phyloP scores from a whole-genome alignment of 1,140 invertebrate genomes.

The Brachionus rotundiformis region DNA sequence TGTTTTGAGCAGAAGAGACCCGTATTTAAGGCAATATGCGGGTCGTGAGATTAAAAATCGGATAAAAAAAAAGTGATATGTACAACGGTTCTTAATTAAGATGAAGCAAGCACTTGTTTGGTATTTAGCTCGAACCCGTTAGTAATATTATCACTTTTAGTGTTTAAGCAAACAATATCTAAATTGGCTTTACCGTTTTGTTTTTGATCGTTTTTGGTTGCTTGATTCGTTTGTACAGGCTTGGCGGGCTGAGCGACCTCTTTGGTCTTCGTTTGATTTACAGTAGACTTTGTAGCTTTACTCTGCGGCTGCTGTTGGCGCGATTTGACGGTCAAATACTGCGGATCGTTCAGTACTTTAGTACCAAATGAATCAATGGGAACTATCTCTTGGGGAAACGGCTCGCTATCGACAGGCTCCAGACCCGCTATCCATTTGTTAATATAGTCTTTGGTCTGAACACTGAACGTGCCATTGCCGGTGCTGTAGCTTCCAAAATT shows the following conservation, averaged over 20 bases:
- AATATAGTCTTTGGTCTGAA: conserved; percentile 30
- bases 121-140: conserved; percentile 24
- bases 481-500: not conserved
- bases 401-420: not conserved
- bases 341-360: conserved; percentile 40
- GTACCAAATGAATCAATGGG: conserved; percentile 37
- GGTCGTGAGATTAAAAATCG: not conserved
- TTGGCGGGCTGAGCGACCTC: not conserved
- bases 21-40: not conserved
- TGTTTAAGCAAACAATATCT: conserved; percentile 15
- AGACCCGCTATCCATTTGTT: conserved; percentile 29
- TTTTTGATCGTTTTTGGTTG: not conserved
- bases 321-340: conserved; percentile 23
- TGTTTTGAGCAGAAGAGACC: conserved; percentile 16
- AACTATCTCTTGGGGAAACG: conserved; percentile 15
- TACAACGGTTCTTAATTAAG: not conserved
- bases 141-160: conserved; percentile 10
- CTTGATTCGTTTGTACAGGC: not conserved
- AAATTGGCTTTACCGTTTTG: conserved; percentile 38
- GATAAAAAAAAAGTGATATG: conserved; percentile 35
- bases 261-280: not conserved
- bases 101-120: conserved; percentile 16
- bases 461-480: conserved; percentile 36
- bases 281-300: not conserved
- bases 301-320: not conserved